Evolutionary conservation across 2,888 invertebrate species (phyloP).

Genomic region (Epinotia brunnichana): DNA sequence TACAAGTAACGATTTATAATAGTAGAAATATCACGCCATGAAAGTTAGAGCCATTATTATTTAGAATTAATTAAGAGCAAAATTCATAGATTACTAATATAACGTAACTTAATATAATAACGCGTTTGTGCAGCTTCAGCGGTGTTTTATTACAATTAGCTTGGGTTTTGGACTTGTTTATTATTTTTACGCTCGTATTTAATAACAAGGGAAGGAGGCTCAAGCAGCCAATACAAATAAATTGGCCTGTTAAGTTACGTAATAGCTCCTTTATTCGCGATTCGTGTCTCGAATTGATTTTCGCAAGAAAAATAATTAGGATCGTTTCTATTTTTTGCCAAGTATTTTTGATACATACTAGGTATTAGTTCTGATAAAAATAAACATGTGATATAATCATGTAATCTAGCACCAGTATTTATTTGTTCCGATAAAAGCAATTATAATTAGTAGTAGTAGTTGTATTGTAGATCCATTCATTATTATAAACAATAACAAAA

Average conservation of each 20-base stretch:
- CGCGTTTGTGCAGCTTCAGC: constrained; percentile 21
- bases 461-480: too few relatives aligned
- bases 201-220: constrained; percentile 33
- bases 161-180: constrained; percentile 32
- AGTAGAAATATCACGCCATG: too few relatives aligned
- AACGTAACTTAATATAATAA: constrained; percentile 18
- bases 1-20: too few relatives aligned
- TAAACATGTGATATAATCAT: background rate
- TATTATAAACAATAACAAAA: too few relatives aligned
- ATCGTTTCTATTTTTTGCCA: background rate
- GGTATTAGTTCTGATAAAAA: background rate
- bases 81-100: constrained; percentile 12
- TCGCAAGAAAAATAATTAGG: constrained; percentile 25
- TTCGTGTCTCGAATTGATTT: constrained; percentile 40
- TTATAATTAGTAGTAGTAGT: too few relatives aligned
- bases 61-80: constrained; percentile 12
- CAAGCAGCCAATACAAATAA: constrained; percentile 37
- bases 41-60: too few relatives aligned
- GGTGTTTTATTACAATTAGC: constrained; percentile 31
- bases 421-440: too few relatives aligned
- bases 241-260: constrained; percentile 44
- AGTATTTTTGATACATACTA: background rate
- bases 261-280: constrained; percentile 39
- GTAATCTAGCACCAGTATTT: background rate
- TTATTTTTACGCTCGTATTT: constrained; percentile 42